Base-by-base conservation (phyloP, 2,888 invertebrate species). In the Gnatocerus cornutus region DNA sequence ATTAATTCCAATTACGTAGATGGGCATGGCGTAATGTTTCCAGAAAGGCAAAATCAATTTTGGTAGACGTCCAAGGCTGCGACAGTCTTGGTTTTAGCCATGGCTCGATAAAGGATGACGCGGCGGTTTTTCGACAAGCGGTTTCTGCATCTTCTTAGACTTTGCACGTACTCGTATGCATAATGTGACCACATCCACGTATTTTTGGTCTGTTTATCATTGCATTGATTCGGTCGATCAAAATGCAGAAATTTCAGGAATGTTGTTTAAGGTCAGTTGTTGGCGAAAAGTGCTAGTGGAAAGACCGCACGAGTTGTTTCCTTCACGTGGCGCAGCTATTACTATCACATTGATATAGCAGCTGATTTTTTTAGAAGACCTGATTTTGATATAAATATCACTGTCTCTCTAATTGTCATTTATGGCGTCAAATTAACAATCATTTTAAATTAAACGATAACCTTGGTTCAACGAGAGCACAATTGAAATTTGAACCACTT, bases 1-100 rank as follows among this genome's bases (percentile, higher is more conserved):
- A 56, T 56, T 41, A 43, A 56, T 55, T 48, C 48, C 55, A 39
- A 16, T 56, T 56, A 56, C 56, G 56, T 43, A 56, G 27, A 56
- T 56, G 56, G 56, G 55, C 21, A 55, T 21, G 39, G 33, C 33
- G 56, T 56, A 29, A 30, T 10, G 16, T 2, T 50, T 50, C 12
- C 29, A 13, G 29, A 21, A 27, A 41, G 21, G 13, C 56, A 10
- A 55, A 41, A 43, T 56, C 56, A 43, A 43, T 56, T 56, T 56
- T 29, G 12, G 27, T n/a, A 21, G 9, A 7, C 16, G 13, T 3
- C 13, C 56, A 56, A 56, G 56, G 56, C 10, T 41, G 56, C 21
- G 21, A 27, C 12, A 43, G 16, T 55, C 21, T 39, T 16, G 9
- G 6, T 33, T 33, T n/a, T 33, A 1, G 6, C n/a, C 33, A 33